Evolutionary conservation across 2,888 invertebrate species (phyloP).

Genomic region (Oeneis ivallda): DNA sequence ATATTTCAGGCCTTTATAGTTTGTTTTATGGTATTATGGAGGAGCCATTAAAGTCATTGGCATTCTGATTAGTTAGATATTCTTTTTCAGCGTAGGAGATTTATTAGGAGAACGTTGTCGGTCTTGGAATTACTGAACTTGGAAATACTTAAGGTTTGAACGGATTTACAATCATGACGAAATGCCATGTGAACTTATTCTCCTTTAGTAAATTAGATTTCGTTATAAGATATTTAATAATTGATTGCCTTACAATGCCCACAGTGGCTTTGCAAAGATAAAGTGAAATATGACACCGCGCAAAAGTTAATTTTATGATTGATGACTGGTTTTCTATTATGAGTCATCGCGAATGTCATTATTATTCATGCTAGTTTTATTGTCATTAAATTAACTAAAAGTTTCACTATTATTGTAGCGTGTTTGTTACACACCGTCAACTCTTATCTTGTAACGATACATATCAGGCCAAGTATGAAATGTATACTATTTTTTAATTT

Average conservation of each 20-base stretch:
- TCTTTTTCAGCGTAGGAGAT: neutral
- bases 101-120: neutral
- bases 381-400: conserved; percentile 21
- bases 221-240: conserved; percentile 4
- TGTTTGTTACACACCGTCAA: conserved; percentile 32
- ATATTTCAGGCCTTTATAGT: conserved; percentile 56
- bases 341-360: conserved; percentile 36
- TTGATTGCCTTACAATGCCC: conserved; percentile 3
- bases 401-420: conserved; percentile 33
- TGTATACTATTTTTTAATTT: conserved; percentile 12
- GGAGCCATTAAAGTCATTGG: conserved; percentile 26
- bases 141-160: neutral
- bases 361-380: conserved; percentile 31
- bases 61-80: conserved; percentile 3
- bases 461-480: conserved; percentile 27
- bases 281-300: conserved; percentile 23
- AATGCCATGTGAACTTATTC: neutral
- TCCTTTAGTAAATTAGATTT: conserved; percentile 3
- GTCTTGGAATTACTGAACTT: neutral
- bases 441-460: conserved; percentile 33
- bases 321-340: conserved; percentile 33
- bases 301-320: conserved; percentile 27
- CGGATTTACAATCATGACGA: neutral
- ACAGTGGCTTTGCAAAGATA: conserved; percentile 5
- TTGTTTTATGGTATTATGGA: conserved; percentile 59